A percentile compares a stretch with the other conserved stretches of the same genome.
Conservation (phyloP, 2,113 vertebrate genomes). For the Nansenia antarctica region DNA sequence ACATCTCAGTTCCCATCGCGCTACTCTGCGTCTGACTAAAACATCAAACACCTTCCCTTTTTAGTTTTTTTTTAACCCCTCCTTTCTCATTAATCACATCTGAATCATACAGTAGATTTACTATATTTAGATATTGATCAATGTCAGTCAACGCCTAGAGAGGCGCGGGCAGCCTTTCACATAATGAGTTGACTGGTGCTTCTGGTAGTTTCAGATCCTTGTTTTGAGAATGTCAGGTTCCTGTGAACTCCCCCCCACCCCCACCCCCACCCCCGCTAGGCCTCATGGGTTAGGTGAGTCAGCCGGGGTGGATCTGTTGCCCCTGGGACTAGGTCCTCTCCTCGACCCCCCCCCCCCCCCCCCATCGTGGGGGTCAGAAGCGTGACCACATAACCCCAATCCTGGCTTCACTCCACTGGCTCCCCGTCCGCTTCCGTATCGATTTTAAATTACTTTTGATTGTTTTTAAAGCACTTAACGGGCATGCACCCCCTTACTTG, state of each 20-base stretch:
- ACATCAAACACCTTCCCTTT: neutral
- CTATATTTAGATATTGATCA: constrained; percentile 17
- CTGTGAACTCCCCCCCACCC: neutral
- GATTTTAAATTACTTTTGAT: no score
- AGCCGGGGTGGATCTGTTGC: neutral
- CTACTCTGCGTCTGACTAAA: no score
- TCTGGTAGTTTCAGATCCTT: constrained; percentile 55
- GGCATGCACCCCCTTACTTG: no score
- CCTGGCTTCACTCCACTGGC: no score
- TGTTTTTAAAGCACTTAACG: no score
- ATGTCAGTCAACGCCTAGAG: constrained; percentile 22
- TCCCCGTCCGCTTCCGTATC: no score
- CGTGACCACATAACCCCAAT: no score
- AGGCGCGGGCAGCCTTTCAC: constrained; percentile 22
- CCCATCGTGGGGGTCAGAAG: no score
- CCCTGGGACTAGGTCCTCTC: constrained; percentile 17
- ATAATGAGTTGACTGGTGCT: constrained; percentile 33
- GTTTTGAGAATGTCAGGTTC: constrained; percentile 38
- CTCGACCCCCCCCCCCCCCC: constrained; percentile 13
- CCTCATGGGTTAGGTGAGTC: neutral
- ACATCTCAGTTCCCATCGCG: no score
- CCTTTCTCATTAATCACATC: constrained; percentile 6
- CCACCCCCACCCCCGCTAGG: neutral
- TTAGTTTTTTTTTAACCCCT: neutral
- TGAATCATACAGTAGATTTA: constrained; percentile 12